phyloP scores from a whole-genome alignment of 2,888 invertebrate genomes.

The Drosophila robusta region DNA sequence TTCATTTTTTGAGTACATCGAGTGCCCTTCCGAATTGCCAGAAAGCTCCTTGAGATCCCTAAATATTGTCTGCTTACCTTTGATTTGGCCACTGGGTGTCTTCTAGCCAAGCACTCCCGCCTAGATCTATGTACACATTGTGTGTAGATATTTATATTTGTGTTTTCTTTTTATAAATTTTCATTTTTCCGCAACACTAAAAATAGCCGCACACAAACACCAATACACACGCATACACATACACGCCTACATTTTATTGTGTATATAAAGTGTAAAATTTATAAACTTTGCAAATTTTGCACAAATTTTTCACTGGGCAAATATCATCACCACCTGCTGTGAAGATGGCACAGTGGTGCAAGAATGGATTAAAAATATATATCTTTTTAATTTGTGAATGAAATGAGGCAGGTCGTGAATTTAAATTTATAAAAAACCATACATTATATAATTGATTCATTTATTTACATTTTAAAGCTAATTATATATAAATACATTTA shows the following conservation, averaged over 20 bases:
- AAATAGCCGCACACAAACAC: constrained; percentile 40
- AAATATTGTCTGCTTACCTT: not conserved
- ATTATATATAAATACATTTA: no score
- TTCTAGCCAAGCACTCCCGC: not conserved
- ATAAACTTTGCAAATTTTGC: constrained; percentile 68
- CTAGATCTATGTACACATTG: not conserved
- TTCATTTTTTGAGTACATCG: not conserved
- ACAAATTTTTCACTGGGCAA: constrained; percentile 45
- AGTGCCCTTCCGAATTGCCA: no score
- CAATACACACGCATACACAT: constrained; percentile 31
- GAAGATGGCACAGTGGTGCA: constrained; percentile 36
- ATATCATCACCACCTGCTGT: constrained; percentile 65
- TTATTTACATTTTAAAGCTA: no score
- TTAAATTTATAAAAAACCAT: no score
- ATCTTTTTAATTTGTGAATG: constrained; percentile 6
- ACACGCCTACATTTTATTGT: constrained; percentile 24
- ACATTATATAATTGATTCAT: no score
- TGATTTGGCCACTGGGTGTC: constrained; percentile 1
- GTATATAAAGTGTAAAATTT: constrained; percentile 55
- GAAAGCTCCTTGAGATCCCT: no score
- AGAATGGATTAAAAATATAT: not conserved
- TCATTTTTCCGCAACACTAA: constrained; percentile 56
- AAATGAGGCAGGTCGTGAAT: constrained; percentile 46
- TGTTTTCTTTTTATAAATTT: constrained; percentile 54
- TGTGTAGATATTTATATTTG: constrained; percentile 23